A percentile compares a stretch with the other conserved stretches of the same genome.
Conservation (phyloP, 2,888 invertebrate species). For the Himalopsyche anomala region DNA sequence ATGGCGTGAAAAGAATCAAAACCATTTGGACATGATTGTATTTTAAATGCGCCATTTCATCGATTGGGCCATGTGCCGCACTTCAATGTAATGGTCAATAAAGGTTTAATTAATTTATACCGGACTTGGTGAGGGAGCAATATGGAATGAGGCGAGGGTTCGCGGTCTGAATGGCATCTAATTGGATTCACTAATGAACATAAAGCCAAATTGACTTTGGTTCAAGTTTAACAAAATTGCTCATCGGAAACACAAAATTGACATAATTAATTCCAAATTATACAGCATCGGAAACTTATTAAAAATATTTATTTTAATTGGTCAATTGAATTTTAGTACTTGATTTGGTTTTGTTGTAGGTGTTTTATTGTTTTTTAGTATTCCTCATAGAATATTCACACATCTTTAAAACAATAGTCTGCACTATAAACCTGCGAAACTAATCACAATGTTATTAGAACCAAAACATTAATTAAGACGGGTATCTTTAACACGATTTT, state of each 20-base stretch:
- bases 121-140: background rate
- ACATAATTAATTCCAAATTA: constrained; percentile 4
- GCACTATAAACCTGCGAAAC: too few relatives aligned
- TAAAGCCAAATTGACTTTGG: background rate
- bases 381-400: too few relatives aligned
- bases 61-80: background rate
- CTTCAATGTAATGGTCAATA: constrained; percentile 23
- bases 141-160: background rate
- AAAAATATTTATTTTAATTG: background rate
- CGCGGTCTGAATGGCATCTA: background rate
- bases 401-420: too few relatives aligned
- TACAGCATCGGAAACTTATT: background rate
- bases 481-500: too few relatives aligned
- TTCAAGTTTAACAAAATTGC: background rate
- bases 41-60: background rate
- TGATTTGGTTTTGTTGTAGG: too few relatives aligned
- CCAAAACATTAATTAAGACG: too few relatives aligned
- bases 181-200: constrained; percentile 10
- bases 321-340: too few relatives aligned
- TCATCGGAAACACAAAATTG: background rate
- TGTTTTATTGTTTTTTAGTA: too few relatives aligned
- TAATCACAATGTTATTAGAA: too few relatives aligned
- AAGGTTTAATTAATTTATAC: constrained; percentile 26
- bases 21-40: too few relatives aligned
- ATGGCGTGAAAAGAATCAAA: too few relatives aligned